phyloP scores from a whole-genome alignment of 2,797 vertebrate genomes.

The Siniperca undulata region DNA sequence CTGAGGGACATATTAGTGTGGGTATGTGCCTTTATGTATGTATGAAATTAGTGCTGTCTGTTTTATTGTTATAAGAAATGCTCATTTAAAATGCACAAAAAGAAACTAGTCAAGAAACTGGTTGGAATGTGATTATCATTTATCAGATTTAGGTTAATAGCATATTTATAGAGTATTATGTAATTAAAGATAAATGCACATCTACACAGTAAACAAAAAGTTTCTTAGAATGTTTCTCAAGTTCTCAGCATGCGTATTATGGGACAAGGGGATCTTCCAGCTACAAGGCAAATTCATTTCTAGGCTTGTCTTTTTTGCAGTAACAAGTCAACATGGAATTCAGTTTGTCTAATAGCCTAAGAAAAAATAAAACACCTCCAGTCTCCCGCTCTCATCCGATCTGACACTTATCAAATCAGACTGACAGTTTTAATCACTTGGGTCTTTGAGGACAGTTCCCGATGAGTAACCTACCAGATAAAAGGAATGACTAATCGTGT shows the following conservation, averaged over 20 bases:
- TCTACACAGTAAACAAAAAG: constrained; percentile 4
- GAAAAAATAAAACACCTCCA: not conserved
- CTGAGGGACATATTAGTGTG: constrained; percentile 41
- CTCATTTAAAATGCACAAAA: constrained; percentile 16
- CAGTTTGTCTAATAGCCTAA: not conserved
- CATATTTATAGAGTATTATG: constrained; percentile 12
- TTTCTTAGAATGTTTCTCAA: constrained; percentile 13
- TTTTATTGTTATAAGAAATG: constrained; percentile 27
- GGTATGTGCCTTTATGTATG: constrained; percentile 58
- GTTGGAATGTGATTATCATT: constrained; percentile 10
- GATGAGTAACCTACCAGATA: constrained; percentile 9
- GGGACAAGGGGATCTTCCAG: constrained; percentile 3
- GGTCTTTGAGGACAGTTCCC: not conserved
- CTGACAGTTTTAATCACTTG: constrained; percentile 19
- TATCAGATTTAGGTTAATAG: constrained; percentile 23
- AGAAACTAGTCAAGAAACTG: constrained; percentile 20
- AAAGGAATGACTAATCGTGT: constrained; percentile 39
- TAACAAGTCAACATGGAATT: constrained; percentile 6
- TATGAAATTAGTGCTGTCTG: constrained; percentile 35
- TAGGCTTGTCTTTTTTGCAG: constrained; percentile 1
- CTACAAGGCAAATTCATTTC: not conserved
- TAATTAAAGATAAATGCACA: not conserved
- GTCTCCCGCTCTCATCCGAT: not conserved
- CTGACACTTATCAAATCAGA: constrained; percentile 23
- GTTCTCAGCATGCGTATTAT: constrained; percentile 12